Conservation (phyloP, 2,888 invertebrate species). For the Lutraria lutraria region DNA sequence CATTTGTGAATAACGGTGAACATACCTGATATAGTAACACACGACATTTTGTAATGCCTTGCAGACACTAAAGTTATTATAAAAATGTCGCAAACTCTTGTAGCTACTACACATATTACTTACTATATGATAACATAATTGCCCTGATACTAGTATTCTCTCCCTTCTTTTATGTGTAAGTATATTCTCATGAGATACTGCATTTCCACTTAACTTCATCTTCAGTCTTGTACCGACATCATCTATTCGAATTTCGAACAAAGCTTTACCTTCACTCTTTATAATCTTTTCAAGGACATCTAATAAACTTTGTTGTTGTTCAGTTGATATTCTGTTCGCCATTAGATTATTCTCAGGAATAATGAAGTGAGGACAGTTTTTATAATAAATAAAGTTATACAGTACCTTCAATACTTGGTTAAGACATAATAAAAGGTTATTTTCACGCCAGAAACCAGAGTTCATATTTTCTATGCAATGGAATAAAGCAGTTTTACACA, state of each 20-base stretch:
- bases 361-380: slow-evolving; percentile 30
- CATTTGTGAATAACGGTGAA: background rate
- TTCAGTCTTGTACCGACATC: background rate
- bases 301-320: background rate
- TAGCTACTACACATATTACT: background rate
- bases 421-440: background rate
- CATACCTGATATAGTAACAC: background rate
- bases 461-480: background rate
- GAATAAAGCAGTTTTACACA: slow-evolving; percentile 22
- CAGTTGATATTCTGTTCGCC: background rate
- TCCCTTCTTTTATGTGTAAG: background rate
- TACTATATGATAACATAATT: background rate
- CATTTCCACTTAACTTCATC: background rate
- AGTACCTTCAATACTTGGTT: background rate
- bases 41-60: background rate
- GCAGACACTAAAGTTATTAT: background rate
- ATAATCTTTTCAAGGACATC: background rate
- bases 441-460: background rate
- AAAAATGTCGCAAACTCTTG: background rate
- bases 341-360: slow-evolving; percentile 20
- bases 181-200: background rate
- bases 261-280: background rate
- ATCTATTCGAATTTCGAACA: background rate
- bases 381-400: background rate
- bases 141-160: background rate